A percentile compares a stretch with the other conserved stretches of the same genome.
Conservation (phyloP, 2,888 invertebrate species). For the Onthophagus sagittarius region DNA sequence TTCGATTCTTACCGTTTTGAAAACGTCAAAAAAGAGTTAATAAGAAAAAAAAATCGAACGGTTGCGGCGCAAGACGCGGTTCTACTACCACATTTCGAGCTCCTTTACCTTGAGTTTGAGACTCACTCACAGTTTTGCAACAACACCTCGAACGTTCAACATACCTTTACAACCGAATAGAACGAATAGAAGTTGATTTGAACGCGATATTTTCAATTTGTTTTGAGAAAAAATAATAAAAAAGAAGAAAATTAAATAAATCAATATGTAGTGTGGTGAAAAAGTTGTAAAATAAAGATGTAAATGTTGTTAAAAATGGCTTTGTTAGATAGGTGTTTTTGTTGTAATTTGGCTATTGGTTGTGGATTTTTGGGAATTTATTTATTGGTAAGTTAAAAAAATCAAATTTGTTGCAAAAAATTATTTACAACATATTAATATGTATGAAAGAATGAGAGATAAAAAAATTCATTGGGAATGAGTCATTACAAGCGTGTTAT, state of each 20-base stretch:
- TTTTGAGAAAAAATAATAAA: neutral
- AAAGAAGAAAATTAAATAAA: neutral
- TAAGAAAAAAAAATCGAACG: neutral
- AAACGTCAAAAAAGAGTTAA: neutral
- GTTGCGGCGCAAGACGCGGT: neutral
- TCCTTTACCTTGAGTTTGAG: neutral
- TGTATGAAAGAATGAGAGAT: too few species aligned
- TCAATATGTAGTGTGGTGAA: slow-evolving; percentile 11
- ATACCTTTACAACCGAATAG: neutral
- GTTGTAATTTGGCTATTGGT: slow-evolving; percentile 50
- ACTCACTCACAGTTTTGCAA: neutral
- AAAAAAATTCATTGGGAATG: too few species aligned
- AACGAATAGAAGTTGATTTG: neutral
- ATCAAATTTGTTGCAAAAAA: neutral
- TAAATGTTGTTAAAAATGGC: slow-evolving; percentile 39
- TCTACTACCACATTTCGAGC: too few species aligned
- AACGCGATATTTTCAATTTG: neutral
- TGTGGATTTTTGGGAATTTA: slow-evolving; percentile 50
- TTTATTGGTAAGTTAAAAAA: slow-evolving; percentile 44
- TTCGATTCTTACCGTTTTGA: neutral
- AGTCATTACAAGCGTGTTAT: too few species aligned
- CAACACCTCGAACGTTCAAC: neutral
- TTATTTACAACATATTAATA: too few species aligned
- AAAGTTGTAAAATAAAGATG: neutral
- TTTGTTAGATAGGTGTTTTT: slow-evolving; percentile 47